Conservation (phyloP, 2,888 invertebrate genomes). For the Caenorhabditis afra region DNA sequence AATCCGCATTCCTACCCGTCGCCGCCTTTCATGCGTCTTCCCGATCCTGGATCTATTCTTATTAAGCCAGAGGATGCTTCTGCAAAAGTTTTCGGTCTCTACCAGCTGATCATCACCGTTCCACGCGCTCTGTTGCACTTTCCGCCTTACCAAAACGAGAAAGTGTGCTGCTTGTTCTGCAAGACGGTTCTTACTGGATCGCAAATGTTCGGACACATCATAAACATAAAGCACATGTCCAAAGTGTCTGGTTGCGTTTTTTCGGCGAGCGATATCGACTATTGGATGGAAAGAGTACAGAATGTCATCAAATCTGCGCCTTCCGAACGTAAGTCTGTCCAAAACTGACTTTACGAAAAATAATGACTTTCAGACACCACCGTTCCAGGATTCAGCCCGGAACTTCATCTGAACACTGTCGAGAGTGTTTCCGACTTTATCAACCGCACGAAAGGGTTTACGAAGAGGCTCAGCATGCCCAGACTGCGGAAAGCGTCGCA, state of each 20-base stretch:
- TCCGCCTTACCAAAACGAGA: conserved; percentile 14
- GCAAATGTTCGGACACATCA: conserved; percentile 15
- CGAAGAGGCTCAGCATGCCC: conserved; percentile 16
- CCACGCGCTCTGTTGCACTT: conserved; percentile 10
- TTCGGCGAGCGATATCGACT: conserved; percentile 19
- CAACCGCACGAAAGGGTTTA: conserved; percentile 19
- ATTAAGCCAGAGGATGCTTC: conserved; percentile 17
- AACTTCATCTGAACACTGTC: conserved; percentile 2
- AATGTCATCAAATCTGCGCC: conserved; percentile 9
- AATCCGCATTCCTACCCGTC: conserved; percentile 6
- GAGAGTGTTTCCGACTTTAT: conserved; percentile 14
- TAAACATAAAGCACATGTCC: conserved; percentile 12
- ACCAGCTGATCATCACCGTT: conserved; percentile 27
- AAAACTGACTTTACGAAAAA: no score
- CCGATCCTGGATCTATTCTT: neutral
- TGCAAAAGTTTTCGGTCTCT: conserved; percentile 6
- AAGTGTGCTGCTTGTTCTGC: conserved; percentile 18
- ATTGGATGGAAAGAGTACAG: conserved; percentile 21
- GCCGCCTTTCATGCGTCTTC: conserved; percentile 24
- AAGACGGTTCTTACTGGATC: conserved; percentile 3
- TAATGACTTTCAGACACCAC: neutral
- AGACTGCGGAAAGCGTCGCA: neutral
- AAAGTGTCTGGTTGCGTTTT: conserved; percentile 19
- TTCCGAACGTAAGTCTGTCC: neutral
- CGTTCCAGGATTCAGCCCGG: conserved; percentile 14